A percentile compares a stretch with the other conserved stretches of the same genome.
These are phyloP conservation scores for Habropoda laboriosa DNA, from an alignment of 1,140 invertebrate genomes.

Conservation along the genomic window DNA sequence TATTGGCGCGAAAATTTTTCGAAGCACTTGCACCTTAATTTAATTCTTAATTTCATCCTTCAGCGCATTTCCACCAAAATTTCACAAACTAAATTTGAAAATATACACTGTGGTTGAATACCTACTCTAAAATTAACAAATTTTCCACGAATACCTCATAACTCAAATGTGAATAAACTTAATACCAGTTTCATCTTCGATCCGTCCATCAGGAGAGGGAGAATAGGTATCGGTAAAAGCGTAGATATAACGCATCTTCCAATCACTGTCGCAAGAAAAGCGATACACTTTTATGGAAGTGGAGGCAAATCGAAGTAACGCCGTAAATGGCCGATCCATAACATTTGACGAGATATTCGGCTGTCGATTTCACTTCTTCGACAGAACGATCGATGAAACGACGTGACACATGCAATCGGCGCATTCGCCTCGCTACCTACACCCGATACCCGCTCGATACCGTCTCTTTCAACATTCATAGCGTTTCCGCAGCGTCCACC, in stretches of 20 bases:
- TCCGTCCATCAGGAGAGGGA: no score
- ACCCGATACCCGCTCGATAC: conserved; percentile 25
- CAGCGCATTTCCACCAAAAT: no score
- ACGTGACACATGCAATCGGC: conserved; percentile 26
- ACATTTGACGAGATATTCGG: conserved; percentile 20
- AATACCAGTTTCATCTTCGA: no score
- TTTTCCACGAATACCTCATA: no score
- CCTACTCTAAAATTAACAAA: no score
- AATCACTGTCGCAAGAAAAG: not conserved
- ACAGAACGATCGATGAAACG: conserved; percentile 7
- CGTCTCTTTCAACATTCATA: conserved; percentile 49
- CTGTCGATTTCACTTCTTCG: conserved; percentile 40
- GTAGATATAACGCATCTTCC: not conserved
- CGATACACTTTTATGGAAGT: not conserved
- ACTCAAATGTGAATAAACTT: no score
- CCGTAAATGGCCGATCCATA: not conserved
- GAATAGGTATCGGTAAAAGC: not conserved
- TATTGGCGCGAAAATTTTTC: no score
- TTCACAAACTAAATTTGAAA: no score
- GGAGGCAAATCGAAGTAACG: not conserved
- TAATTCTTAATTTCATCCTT: no score
- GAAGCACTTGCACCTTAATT: no score
- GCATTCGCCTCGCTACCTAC: not conserved
- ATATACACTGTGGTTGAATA: no score
- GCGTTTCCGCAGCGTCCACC: conserved; percentile 2